Evolutionary conservation across 2,797 vertebrate species (phyloP).

Genomic region (Gymnoscopelus microlampas): DNA sequence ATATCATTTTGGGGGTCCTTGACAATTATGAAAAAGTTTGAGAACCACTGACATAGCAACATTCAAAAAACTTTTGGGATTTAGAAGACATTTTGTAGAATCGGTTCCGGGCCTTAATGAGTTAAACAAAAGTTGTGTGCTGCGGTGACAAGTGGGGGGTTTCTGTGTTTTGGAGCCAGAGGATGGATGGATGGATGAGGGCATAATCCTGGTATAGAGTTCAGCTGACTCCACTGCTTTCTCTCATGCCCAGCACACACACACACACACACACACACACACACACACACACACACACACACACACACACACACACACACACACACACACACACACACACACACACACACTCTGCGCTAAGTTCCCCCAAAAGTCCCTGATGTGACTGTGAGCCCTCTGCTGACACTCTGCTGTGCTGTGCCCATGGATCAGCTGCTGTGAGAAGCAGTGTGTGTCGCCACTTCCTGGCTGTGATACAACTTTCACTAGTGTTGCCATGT

Average conservation of each 20-base stretch:
- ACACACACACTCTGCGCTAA: constrained; percentile 51
- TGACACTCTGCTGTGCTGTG: constrained; percentile 48
- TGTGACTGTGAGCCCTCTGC: constrained; percentile 73
- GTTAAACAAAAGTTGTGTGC: constrained; percentile 69
- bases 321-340: constrained; percentile 58
- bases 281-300: constrained; percentile 54
- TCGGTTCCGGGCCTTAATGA: too few species aligned
- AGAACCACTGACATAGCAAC: too few species aligned
- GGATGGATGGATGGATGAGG: constrained; percentile 53
- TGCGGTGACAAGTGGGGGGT: constrained; percentile 59
- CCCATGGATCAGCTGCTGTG: constrained; percentile 39
- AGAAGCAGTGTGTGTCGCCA: constrained; percentile 47
- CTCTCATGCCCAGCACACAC: constrained; percentile 74
- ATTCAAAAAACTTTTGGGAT: too few species aligned
- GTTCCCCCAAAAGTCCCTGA: constrained; percentile 68
- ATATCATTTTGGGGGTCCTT: too few species aligned
- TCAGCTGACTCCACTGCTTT: constrained; percentile 70
- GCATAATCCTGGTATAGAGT: constrained; percentile 75
- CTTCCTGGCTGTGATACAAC: constrained; percentile 38
- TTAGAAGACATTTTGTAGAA: too few species aligned
- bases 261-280: constrained; percentile 10
- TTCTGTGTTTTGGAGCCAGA: constrained; percentile 70
- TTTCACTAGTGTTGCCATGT: not conserved
- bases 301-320: constrained; percentile 62
- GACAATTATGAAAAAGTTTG: too few species aligned